Evolutionary conservation across 2,888 invertebrate genomes (phyloP), one percentile per base, ranked within the genome.

Genomic region (Acleris literana): DNA sequence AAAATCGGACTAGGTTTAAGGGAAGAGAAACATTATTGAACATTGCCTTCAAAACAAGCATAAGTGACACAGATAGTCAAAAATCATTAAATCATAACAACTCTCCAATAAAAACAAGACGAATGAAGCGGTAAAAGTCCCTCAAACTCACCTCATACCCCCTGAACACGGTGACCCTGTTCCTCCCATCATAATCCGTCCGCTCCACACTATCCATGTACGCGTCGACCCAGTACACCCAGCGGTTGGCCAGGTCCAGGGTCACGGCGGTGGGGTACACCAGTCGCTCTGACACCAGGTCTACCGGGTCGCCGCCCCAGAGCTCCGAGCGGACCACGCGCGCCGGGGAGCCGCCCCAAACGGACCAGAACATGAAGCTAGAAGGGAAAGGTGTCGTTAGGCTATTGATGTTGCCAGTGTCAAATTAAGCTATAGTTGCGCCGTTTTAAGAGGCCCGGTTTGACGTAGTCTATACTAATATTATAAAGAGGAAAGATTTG

Each of bases 161-260:
- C 73, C 93, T 92, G 65, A 93, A 89, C 61, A 95, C 88, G 5
- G 95, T 95, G 78, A 87, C 88, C 63, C 96, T 92, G 76, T 94
- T 93, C 17, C 86, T 87, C 11, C 97, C 97, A 79, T 95, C 93
- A 85, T 97, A 97, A 88, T 96, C 95, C 22, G 96, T 94, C 68
- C 96, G 93, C 87, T 97, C 96, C 5, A 97, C 94, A 76, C 94
- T 95, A 89, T 96, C 96, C 75, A 97, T 93, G 87, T 96, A 97
- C 7, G 95, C 94, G 86, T 97, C 97, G 63, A 95, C 95, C 97
- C 97, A 97, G 87, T 96, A 97, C 22, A 97, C 93, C 77, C 94
- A 93, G 76, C 94, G 93, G 59, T 94, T 94, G 46, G 96, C 94
- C 72, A 94, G 94, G 89, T 97, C 97, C 59, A 96, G 93, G 18